Base-by-base conservation (phyloP, 2,113 vertebrate species). In the Emberiza fucata region DNA sequence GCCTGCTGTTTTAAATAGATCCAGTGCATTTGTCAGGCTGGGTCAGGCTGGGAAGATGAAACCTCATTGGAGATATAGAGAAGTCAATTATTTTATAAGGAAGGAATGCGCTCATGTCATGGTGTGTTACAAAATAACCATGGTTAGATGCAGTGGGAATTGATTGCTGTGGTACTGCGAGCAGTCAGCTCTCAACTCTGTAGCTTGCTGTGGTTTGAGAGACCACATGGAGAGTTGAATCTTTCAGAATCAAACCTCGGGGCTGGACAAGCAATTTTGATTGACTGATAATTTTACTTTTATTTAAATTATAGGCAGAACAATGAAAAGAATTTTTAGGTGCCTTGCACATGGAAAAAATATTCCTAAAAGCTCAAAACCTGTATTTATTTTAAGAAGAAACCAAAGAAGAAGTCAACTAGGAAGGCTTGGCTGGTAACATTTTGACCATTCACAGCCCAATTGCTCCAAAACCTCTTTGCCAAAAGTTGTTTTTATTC, bases 1-100 rank as follows among this genome's bases (percentile, higher is more conserved):
- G 78, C 91, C 63, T 94, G 95, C 82, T 91, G 86, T 86, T 96
- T 94, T 93, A 93, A 87, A 60, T 79, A 88, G 82, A 93, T 48
- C 63, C 86, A n/a, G 53, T 60, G 48, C 61, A 81, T 96, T 95
- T 95, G 81, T 92, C 93, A 88, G 77, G 16, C 11, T 76, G 44
- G 84, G 72, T 78, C 80, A 72, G 86, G 42, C 86, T 95, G 71
- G 75, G 86, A 94, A 96, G 93, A 92, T 51, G 90, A 93, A 95
- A 94, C 80, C 57, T 86, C 82, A 33, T 17, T 5, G 53, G 77
- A 95, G 70, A 93, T 73, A 85, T 5, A 31, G 69, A 93, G 63
- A 75, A 95, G 77, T 81, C 88, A 80, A 79, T 86, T 90, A 72
- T 97, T 95, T 45, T 93, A 21, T 75, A 86, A 70, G 65, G 61